Percentiles rank a stretch among this genome's conserved stretches.
Conservation (phyloP, 1,140 invertebrate species). For the Berghia stephanieae region DNA sequence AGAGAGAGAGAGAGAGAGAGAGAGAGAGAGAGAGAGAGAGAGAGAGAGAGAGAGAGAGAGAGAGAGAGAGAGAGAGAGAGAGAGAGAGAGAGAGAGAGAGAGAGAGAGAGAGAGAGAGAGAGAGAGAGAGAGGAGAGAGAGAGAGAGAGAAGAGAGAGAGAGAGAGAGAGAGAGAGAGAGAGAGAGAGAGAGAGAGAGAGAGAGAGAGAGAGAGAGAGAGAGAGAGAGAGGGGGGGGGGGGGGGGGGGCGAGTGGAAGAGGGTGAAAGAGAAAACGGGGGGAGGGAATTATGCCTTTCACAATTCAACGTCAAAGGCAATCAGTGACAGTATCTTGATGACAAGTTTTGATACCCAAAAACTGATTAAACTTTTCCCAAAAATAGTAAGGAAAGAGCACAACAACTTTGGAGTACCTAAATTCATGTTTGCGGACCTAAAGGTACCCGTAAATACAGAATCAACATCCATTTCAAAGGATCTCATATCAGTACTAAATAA, state of each 20-base stretch:
- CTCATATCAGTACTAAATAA: no score
- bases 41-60: conserved; percentile 15
- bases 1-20: conserved; percentile 21
- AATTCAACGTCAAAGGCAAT: no score
- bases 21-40: no score
- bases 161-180: not conserved
- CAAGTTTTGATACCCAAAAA: no score
- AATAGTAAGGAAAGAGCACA: no score
- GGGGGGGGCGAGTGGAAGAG: not conserved
- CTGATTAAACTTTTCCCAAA: no score
- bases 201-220: conserved; percentile 12
- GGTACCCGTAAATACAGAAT: no score
- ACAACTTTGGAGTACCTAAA: no score
- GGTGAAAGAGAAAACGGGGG: not conserved
- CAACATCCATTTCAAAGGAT: no score
- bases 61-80: conserved; percentile 23
- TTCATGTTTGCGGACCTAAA: no score
- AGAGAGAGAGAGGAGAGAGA: not conserved
- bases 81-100: conserved; percentile 17
- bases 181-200: not conserved
- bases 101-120: not conserved
- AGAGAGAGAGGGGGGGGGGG: conserved; percentile 7
- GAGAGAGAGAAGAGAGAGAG: not conserved
- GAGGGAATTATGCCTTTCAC: no score
- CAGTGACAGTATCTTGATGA: no score